A percentile compares a stretch with the other conserved stretches of the same genome.
Evolutionary conservation across 2,113 vertebrate genomes (phyloP).

Genomic region (Halcyon malimbica): DNA sequence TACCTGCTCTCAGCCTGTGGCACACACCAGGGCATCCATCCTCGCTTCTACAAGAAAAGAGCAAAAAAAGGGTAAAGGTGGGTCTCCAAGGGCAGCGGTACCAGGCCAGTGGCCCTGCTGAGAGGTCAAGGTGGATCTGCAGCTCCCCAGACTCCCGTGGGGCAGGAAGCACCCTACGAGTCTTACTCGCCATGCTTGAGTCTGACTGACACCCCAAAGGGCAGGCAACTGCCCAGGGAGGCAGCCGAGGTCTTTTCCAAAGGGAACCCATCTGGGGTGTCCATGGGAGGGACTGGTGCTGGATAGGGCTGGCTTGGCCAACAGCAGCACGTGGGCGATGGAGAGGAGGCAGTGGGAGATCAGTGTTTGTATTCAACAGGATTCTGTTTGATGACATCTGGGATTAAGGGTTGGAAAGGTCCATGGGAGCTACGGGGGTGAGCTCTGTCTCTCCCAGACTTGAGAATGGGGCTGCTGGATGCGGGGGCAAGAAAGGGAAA

Average conservation of each 20-base stretch:
- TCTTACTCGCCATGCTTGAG: fast-evolving
- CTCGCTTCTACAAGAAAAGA: background rate
- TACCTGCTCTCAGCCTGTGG: background rate
- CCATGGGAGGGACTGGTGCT: background rate
- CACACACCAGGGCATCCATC: background rate
- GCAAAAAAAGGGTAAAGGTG: background rate
- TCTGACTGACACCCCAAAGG: background rate
- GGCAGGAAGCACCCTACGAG: background rate
- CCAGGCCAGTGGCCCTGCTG: background rate
- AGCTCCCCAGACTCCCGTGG: background rate
- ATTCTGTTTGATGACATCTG: background rate
- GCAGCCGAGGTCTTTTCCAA: background rate
- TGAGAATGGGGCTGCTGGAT: background rate
- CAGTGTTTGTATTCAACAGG: background rate
- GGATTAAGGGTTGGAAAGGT: background rate
- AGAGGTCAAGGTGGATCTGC: background rate
- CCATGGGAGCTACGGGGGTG: background rate
- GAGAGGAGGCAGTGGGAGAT: background rate
- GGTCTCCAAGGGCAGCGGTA: background rate
- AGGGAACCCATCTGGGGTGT: background rate
- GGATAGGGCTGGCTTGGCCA: background rate
- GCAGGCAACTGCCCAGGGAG: background rate
- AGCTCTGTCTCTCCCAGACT: background rate
- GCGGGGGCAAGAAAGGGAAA: background rate
- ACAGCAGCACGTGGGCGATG: fast-evolving